Evolutionary conservation across 1,140 invertebrate genomes (phyloP).

Genomic region (Lethocerus indicus): DNA sequence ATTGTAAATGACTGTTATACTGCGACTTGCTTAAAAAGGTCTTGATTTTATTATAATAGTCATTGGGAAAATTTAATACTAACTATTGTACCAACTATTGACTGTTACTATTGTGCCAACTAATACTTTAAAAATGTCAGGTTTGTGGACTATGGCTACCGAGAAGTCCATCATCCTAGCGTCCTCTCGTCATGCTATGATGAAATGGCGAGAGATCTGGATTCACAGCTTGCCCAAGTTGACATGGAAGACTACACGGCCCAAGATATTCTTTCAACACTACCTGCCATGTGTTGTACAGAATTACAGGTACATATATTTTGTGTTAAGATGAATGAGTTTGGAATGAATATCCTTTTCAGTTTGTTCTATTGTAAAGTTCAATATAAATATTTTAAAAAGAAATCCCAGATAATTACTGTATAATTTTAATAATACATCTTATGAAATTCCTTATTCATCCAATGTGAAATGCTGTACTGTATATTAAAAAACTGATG

Average conservation of each 20-base stretch:
- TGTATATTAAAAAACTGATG: no score
- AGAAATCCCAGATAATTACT: no score
- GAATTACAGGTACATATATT: constrained; percentile 24
- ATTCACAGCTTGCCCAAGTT: constrained; percentile 82
- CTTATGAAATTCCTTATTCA: background rate
- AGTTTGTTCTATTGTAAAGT: no score
- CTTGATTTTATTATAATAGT: no score
- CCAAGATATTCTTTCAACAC: constrained; percentile 69
- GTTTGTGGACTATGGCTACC: constrained; percentile 28
- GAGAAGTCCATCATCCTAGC: constrained; percentile 62
- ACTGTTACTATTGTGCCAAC: background rate
- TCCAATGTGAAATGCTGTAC: no score
- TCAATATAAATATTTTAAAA: no score
- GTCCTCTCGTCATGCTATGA: constrained; percentile 72
- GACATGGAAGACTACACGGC: constrained; percentile 88
- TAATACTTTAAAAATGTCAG: constrained; percentile 22
- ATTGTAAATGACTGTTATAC: no score
- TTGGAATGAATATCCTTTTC: no score
- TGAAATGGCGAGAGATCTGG: constrained; percentile 68
- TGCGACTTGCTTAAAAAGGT: no score
- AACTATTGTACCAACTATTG: background rate
- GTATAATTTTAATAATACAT: background rate
- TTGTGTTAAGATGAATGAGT: background rate
- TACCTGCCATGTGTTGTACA: constrained; percentile 49
- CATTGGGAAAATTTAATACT: background rate